A percentile compares a stretch with the other conserved stretches of the same genome.
These are phyloP conservation scores for Protula sp. DNA, from an alignment of 2,888 invertebrate species.

Conservation along the genomic window DNA sequence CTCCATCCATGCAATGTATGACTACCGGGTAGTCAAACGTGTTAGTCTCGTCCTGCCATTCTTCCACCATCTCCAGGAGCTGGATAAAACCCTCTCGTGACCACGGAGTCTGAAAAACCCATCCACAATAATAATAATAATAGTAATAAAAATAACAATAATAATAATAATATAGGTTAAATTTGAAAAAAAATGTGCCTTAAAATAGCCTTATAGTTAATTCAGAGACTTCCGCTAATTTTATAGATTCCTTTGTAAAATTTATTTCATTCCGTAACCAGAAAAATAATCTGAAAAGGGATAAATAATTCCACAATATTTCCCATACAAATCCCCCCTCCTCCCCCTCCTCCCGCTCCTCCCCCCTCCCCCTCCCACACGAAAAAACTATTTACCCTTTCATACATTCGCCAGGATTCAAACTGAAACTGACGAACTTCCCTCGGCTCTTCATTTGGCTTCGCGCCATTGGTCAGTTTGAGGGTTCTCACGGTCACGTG, in stretches of 20 bases:
- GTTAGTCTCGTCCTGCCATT: constrained; percentile 32
- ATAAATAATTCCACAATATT: too few species aligned
- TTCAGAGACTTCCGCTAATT: too few species aligned
- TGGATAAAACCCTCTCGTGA: constrained; percentile 42
- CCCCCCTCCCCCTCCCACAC: too few species aligned
- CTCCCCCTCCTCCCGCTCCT: too few species aligned
- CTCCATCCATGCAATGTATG: constrained; percentile 49
- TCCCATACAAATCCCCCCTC: too few species aligned
- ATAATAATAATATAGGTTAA: too few species aligned
- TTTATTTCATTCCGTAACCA: too few species aligned
- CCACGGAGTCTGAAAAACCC: constrained; percentile 35
- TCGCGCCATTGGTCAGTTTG: constrained; percentile 28
- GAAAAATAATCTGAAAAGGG: too few species aligned
- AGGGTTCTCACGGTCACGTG: constrained; percentile 35
- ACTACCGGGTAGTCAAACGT: constrained; percentile 11
- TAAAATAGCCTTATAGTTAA: too few species aligned
- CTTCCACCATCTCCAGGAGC: constrained; percentile 38
- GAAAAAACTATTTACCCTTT: constrained; percentile 28
- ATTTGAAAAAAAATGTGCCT: too few species aligned
- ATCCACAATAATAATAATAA: constrained; percentile 10
- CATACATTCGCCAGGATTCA: constrained; percentile 40
- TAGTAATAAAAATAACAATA: neutral
- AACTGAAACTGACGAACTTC: constrained; percentile 48
- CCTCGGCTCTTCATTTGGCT: constrained; percentile 23
- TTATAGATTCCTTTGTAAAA: too few species aligned